phyloP scores from a whole-genome alignment of 2,113 vertebrate genomes.

The Merops nubicus region DNA sequence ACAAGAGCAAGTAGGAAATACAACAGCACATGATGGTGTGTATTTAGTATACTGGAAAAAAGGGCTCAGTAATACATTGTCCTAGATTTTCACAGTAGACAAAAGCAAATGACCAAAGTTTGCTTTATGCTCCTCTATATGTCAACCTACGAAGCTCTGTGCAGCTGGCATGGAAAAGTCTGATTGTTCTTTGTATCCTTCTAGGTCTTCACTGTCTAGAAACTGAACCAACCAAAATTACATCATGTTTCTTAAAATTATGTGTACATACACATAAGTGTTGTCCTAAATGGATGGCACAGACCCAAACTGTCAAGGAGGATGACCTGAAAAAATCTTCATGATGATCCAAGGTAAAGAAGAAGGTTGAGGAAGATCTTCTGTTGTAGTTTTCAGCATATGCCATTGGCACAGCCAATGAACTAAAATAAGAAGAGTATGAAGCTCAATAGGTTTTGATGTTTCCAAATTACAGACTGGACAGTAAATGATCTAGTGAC shows the following conservation, averaged over 20 bases:
- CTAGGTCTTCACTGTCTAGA: background rate
- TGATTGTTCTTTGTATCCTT: background rate
- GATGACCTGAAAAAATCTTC: background rate
- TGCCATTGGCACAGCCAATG: background rate
- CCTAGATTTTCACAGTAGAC: background rate
- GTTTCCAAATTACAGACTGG: background rate
- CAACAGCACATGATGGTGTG: background rate
- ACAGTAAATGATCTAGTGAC: background rate
- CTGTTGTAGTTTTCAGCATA: background rate
- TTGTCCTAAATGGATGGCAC: background rate
- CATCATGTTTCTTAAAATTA: background rate
- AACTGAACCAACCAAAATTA: background rate
- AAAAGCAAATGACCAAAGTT: background rate
- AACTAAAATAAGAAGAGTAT: background rate
- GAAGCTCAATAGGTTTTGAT: background rate
- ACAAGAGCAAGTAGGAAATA: background rate
- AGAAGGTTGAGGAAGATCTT: background rate
- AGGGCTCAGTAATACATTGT: fast-evolving
- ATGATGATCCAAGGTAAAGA: background rate
- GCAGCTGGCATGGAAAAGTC: background rate
- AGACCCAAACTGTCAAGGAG: background rate
- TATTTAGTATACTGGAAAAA: background rate
- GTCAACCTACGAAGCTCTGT: background rate
- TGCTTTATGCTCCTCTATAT: background rate
- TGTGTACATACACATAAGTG: background rate